Evolutionary conservation across 2,888 invertebrate genomes (phyloP), one percentile per base, ranked within the genome.

Genomic region (Lepetodrilus schrolli): DNA sequence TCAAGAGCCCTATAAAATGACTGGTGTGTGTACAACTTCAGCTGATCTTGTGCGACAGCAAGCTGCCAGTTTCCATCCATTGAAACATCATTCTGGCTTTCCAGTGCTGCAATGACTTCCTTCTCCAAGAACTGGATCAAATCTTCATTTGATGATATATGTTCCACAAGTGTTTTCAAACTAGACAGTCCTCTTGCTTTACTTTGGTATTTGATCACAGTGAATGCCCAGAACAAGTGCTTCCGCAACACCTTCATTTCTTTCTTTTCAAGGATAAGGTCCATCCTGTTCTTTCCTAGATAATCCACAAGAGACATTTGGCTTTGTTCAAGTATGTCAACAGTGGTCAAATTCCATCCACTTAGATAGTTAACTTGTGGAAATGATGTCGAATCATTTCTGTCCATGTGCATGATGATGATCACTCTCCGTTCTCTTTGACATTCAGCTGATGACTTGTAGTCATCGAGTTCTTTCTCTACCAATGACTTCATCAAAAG

Each of bases 401-500:
- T 72, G n/a, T 49, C 48, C 8, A 72, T 21, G 36, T 72, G 72
- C 17, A 72, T 7, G 8, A 72, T 30, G 4, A 72, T 10, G 13
- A 72, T 4, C 2, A 72, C 38, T 51, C 36, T 43, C 10, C 7
- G 17, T 21, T 51, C 26, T 37, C 66, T 66, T n/a, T 10, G 3
- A 8, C 21, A 4, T n/a, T 34, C 23, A 17, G 2, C 8, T 3
- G 48, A 30, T 10, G 10, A 13, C 8, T 49, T 48, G 38, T 21
- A 10, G 17, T 48, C 49, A 37, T 13, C 13, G 4, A 21, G 13
- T 10, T 21, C n/a, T 36, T 70, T 70, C 10, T 74, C 74, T 21
- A 74, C 36, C 1, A 65, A 21, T 7, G 70, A 51, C 34, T 74
- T 74, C 49, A 69, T 37, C 30, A 74, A 37, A 13, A 74, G 50